Conservation (phyloP, 1,140 invertebrate species). For the Caenorhabditis latens region DNA sequence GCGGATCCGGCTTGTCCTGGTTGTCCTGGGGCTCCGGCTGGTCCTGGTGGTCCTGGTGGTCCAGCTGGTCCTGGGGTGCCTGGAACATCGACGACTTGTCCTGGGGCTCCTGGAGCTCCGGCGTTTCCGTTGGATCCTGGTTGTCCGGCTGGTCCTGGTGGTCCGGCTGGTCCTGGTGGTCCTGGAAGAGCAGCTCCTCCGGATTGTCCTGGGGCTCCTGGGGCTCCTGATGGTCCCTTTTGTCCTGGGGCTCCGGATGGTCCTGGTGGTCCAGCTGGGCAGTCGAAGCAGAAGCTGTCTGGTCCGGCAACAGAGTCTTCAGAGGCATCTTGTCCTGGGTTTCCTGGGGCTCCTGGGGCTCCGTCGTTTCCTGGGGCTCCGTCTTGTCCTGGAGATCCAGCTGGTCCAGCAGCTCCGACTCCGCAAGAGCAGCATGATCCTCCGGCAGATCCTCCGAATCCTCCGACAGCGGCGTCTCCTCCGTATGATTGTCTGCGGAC, state of each 20-base stretch:
- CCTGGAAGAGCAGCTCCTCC: conserved; percentile 54
- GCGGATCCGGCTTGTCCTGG: conserved; percentile 59
- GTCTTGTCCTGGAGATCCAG: conserved; percentile 62
- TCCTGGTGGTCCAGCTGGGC: conserved; percentile 63
- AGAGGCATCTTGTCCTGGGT: conserved; percentile 50
- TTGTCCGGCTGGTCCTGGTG: conserved; percentile 63
- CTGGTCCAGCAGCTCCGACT: conserved; percentile 62
- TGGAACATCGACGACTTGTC: conserved; percentile 63
- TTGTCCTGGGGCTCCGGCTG: conserved; percentile 64
- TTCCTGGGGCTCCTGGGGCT: conserved; percentile 54
- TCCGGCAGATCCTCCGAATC: conserved; percentile 17
- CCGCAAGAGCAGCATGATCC: conserved; percentile 66
- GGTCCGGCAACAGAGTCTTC: conserved; percentile 45
- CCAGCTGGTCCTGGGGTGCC: conserved; percentile 66
- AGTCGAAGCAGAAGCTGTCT: conserved; percentile 65
- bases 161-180: conserved; percentile 62
- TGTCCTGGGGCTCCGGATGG: conserved; percentile 61
- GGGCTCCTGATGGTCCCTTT: conserved; percentile 61
- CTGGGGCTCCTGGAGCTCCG: conserved; percentile 64
- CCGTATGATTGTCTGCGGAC: conserved; percentile 55
- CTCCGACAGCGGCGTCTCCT: conserved; percentile 51
- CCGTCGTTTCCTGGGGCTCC: conserved; percentile 57
- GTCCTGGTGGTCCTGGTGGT: conserved; percentile 63
- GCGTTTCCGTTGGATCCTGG: conserved; percentile 62
- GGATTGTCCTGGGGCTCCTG: conserved; percentile 51